Evolutionary conservation across 2,888 invertebrate genomes (phyloP), one percentile per base, ranked within the genome.

Genomic region (Choreutis nemorana): DNA sequence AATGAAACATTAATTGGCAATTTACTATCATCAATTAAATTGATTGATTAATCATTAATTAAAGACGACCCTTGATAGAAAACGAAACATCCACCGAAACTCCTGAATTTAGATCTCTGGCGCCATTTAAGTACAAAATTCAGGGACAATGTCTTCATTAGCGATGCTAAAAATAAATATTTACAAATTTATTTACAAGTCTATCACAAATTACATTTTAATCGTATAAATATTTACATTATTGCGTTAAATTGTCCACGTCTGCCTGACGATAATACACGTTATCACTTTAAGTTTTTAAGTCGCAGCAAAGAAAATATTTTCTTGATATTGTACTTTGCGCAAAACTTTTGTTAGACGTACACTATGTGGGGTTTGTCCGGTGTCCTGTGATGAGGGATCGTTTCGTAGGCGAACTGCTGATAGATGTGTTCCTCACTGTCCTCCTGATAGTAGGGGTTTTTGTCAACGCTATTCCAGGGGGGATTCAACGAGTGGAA

Each of bases 321-420:
- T 58, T 61, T 52, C 41, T 46, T 48, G 50, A 65, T 55, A 66
- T 60, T 60, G 68, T 71, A 60, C 60, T 57, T 63, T 57, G 59
- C 58, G 44, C 55, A 62, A 61, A 67, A 59, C 58, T 65, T 73
- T 55, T 72, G 78, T 79, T 81, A 82, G 50, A 82, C 82, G 47
- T 82, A 82, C 63, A 81, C 82, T 71, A 82, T 81, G 62, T 82
- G 82, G 35, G 82, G 81, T 58, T 81, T 79, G 48, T 81, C 81
- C 30, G 79, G 78, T 41, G 80, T 78, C 50, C 75, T 63, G 48
- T 80, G 80, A 35, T 70, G 77, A 36, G 80, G 79, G 28, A 80
- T 80, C 8, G 80, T 79, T 50, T 80, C 80, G 41, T 80, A 80
- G 2, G 77, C 77, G 36, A 80, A 80, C 42, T 80, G 80, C 41